phyloP scores from a whole-genome alignment of 1,140 invertebrate genomes.

The Oreohelix idahoensis region DNA sequence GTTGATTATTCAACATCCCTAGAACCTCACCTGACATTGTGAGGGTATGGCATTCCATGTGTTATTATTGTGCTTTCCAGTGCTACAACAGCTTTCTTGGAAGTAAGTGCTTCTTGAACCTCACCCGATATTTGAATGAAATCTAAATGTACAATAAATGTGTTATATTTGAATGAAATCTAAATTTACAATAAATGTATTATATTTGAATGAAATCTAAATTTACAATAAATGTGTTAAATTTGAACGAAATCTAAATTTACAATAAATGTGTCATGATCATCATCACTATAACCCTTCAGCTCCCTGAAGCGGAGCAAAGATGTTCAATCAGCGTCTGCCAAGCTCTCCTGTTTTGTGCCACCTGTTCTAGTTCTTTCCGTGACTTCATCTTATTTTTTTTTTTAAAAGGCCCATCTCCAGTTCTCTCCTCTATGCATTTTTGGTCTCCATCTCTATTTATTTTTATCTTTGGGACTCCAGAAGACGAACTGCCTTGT shows the following conservation, averaged over 20 bases:
- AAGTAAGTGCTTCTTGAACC: conserved; percentile 62
- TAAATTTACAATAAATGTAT: conserved; percentile 39
- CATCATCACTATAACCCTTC: no score
- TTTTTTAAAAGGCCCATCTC: no score
- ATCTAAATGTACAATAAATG: conserved; percentile 39
- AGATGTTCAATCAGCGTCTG: background rate
- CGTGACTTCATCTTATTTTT: no score
- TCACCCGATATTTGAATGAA: conserved; percentile 57
- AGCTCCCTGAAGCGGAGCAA: no score
- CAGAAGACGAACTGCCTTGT: no score
- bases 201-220: conserved; percentile 37
- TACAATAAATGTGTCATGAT: conserved; percentile 49
- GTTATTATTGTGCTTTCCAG: conserved; percentile 98
- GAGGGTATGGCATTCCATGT: conserved; percentile 96
- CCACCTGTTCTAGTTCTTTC: background rate
- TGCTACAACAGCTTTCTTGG: conserved; percentile 84
- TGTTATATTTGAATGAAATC: conserved; percentile 41
- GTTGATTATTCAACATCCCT: background rate
- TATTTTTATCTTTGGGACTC: no score
- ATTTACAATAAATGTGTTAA: conserved; percentile 39
- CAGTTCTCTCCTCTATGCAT: no score
- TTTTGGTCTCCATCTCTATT: no score
- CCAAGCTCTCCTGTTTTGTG: background rate
- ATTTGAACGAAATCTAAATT: conserved; percentile 27
- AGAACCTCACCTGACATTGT: conserved; percentile 77